phyloP scores from a whole-genome alignment of 2,797 vertebrate species.

The Vireo griseus region DNA sequence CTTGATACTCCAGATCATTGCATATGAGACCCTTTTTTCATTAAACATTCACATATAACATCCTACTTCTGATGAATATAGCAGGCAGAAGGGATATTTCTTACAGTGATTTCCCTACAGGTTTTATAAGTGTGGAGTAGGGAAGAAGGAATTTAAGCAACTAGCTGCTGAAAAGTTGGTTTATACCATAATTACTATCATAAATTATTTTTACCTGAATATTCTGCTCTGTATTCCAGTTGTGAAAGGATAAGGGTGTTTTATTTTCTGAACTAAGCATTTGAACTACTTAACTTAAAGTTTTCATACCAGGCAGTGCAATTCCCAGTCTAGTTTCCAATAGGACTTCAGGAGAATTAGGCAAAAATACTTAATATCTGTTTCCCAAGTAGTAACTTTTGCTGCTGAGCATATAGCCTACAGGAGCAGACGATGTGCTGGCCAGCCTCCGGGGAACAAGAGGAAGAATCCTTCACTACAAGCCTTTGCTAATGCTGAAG shows the following conservation, averaged over 20 bases:
- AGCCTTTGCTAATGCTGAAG: not conserved
- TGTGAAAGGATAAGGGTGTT: not conserved
- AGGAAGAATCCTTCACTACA: not conserved
- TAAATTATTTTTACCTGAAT: constrained; percentile 46
- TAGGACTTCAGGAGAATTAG: not conserved
- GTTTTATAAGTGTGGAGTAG: constrained; percentile 14
- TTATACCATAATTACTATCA: constrained; percentile 28
- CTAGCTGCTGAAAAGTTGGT: constrained; percentile 27
- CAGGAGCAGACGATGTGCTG: not conserved
- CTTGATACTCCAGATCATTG: constrained; percentile 21
- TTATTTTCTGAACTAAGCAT: not conserved
- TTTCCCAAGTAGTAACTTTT: not conserved
- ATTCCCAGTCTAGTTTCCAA: not conserved
- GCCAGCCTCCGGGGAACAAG: not conserved
- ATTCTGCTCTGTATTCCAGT: not conserved
- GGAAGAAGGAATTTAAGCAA: constrained; percentile 26
- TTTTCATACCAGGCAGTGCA: not conserved
- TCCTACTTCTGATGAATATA: constrained; percentile 38
- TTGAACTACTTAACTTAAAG: not conserved
- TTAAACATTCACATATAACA: constrained; percentile 6
- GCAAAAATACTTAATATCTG: not conserved
- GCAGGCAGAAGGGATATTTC: not conserved
- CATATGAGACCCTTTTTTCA: constrained; percentile 38
- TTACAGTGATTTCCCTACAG: constrained; percentile 42
- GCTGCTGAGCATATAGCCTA: not conserved